phyloP scores from a whole-genome alignment of 2,888 invertebrate genomes.

The Caenorhabditis uteleia region DNA sequence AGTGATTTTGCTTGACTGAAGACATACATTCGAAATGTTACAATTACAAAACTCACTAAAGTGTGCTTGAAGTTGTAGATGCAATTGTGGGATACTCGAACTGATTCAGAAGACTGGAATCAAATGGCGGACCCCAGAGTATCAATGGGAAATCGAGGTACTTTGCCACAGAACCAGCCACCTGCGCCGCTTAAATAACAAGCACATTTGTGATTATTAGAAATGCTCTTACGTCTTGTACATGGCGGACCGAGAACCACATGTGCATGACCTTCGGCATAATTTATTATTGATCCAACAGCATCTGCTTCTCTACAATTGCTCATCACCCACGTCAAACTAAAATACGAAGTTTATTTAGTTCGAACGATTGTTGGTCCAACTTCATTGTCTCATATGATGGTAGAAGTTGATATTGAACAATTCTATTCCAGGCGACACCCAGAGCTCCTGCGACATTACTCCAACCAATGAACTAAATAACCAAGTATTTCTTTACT shows the following conservation, averaged over 20 bases:
- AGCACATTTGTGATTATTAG: too few relatives aligned
- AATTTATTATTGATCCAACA: conserved; percentile 39
- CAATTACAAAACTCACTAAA: conserved; percentile 28
- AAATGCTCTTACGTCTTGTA: conserved; percentile 27
- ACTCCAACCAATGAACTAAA: conserved; percentile 39
- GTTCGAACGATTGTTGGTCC: background rate
- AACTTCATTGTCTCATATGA: conserved; percentile 37
- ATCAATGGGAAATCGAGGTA: conserved; percentile 43
- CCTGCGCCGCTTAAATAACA: conserved; percentile 42
- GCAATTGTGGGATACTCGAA: conserved; percentile 45
- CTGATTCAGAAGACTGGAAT: conserved; percentile 35
- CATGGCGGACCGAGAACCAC: conserved; percentile 52
- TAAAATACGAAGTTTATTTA: conserved; percentile 8
- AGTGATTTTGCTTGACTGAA: conserved; percentile 38
- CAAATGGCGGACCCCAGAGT: conserved; percentile 52
- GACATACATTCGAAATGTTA: background rate
- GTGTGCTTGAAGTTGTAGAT: conserved; percentile 39
- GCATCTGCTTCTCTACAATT: conserved; percentile 41
- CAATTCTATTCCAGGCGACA: conserved; percentile 41
- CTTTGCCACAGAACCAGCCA: conserved; percentile 45
- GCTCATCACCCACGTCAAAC: conserved; percentile 40
- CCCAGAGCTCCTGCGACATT: conserved; percentile 36
- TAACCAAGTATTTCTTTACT: background rate
- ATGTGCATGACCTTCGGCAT: conserved; percentile 27
- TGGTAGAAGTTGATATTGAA: conserved; percentile 24